phyloP scores from a whole-genome alignment of 2,888 invertebrate genomes.

The Acholoe squamosa region DNA sequence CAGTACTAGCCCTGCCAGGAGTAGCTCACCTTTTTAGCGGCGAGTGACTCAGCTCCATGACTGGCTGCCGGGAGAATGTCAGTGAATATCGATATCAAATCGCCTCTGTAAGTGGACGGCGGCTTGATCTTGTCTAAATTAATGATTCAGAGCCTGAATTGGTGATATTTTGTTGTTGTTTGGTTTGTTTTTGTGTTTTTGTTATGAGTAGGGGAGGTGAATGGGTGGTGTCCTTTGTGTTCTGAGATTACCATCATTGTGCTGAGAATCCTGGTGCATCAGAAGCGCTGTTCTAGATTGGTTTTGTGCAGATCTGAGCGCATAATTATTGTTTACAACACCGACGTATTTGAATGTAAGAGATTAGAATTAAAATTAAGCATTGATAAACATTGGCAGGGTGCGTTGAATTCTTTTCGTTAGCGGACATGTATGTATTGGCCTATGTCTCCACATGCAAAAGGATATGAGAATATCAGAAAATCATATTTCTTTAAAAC shows the following conservation, averaged over 20 bases:
- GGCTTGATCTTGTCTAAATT: slow-evolving; percentile 20
- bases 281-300: no score
- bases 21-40: not conserved
- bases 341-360: no score
- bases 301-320: no score
- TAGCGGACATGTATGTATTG: no score
- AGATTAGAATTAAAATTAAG: no score
- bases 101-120: not conserved
- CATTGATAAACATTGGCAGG: no score
- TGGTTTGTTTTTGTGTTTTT: not conserved
- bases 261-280: no score
- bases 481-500: no score
- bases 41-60: slow-evolving; percentile 52
- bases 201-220: not conserved
- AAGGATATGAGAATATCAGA: no score
- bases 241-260: not conserved
- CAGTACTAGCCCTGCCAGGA: not conserved
- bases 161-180: not conserved
- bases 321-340: no score
- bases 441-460: no score
- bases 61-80: not conserved
- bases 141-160: slow-evolving; percentile 16
- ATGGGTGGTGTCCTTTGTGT: not conserved
- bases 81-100: slow-evolving; percentile 51
- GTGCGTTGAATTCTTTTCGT: no score